Evolutionary conservation across 1,140 invertebrate genomes (phyloP), one percentile per base, ranked within the genome.

Genomic region (Campoletis sonorensis): DNA sequence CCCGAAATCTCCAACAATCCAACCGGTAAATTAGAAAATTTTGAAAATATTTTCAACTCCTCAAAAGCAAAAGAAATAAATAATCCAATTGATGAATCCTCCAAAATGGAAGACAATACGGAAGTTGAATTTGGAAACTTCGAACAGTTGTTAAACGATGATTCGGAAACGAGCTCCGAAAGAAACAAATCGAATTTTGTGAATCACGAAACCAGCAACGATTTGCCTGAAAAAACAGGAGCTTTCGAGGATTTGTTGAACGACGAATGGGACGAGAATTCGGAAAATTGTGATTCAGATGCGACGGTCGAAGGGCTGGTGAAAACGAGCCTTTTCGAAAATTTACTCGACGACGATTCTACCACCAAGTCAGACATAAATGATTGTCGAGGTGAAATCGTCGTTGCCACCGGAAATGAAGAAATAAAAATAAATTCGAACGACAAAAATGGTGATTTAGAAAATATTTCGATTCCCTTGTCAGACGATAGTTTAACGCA

Each of bases 221-320:
- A 70, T 54, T 23, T 27, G 0, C 0, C 13, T 58, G 76, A 18
- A 54, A 37, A 21, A 78, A 26, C n/a, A 64, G 40, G 76, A 18
- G 81, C 26, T 21, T 89, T 89, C 27, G 87, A 89, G 64, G 81
- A 84, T 70, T 80, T 89, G 33, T 64, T 89, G 7, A 77, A 88
- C 75, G 86, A 86, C 54, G 86, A 86, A 3, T 77, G 75, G 16
- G 27, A 58, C 51, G 23, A n/a, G 61, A 79, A 54, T 26, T 51
- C 18, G 7, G 40, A 73, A 71, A 33, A 81, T 78, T 23, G 67
- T 68, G 71, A 78, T 49, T 71, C 68, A n/a, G 51, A 54, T 54
- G n/a, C 51, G 51, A 37, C 71, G 70, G 61, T 27, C 58, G 61
- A 64, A 1, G 51, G 51, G 1, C n/a, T 54, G 10, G 23, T 8